Base-by-base conservation (phyloP, 2,797 vertebrate species). In the Paedocypris micromegethes region DNA sequence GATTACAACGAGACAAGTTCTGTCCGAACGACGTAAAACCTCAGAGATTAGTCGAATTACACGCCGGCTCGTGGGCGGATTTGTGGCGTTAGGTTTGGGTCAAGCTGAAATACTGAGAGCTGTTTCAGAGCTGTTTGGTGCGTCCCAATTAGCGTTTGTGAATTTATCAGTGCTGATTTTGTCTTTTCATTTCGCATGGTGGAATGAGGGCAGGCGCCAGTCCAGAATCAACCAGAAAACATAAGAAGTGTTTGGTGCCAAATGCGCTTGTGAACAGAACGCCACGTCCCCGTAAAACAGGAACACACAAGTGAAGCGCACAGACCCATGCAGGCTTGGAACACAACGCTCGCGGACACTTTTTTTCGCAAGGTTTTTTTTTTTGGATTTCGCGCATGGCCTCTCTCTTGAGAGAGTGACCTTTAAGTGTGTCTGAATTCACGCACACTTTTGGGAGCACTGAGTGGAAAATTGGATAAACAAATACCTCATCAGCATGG, bases 391-490 rank as follows among this genome's bases (percentile, higher is more conserved):
- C 68, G 61, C 55, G 66, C 81, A 78, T 70, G 72, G 64, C 72
- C 65, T 62, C 68, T 79, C 80, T 72, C 75, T 75, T 79, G 73
- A 77, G 74, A 74, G 75, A 68, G 9, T 82, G 82, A 81, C 81
- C 81, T 87, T 81, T 81, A 78, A 86, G 80, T 77, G 82, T 77
- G 78, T 83, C 78, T 77, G 82, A 83, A 86, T 66, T 66, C 85
- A 84, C 83, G 82, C 79, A 83, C 82, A 79, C 79, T 81, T 84
- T 80, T 82, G 79, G 81, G 83, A 81, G 82, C 75, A 75, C 75
- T 54, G 79, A 83, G 85, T 84, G 83, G 83, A 87, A 88, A 86
- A 87, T 85, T 75, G 64, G 73, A 86, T 81, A 87, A 88, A 86
- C 84, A 88, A 87, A 86, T 85, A 85, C 80, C 84, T 84, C 71